A percentile compares a stretch with the other conserved stretches of the same genome.
phyloP scores from a whole-genome alignment of 2,113 vertebrate genomes.

The Nesogale talazaci region DNA sequence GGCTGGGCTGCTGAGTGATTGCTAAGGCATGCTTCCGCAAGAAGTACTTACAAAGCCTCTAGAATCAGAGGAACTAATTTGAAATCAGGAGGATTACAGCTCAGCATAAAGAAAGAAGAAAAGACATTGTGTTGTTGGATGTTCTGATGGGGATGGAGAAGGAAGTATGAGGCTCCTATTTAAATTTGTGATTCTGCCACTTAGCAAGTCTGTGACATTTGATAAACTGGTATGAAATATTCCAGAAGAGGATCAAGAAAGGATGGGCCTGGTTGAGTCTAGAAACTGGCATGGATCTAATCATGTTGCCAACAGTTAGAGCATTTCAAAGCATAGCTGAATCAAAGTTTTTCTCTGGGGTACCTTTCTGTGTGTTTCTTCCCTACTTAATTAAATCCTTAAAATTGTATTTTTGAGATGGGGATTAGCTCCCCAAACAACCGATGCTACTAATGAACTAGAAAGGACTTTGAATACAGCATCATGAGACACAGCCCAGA shows the following conservation, averaged over 20 bases:
- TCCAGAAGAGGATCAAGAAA: constrained; percentile 4
- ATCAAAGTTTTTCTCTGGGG: background rate
- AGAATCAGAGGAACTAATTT: background rate
- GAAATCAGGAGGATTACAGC: background rate
- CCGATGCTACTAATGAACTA: background rate
- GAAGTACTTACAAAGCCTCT: constrained; percentile 22
- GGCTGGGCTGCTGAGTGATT: background rate
- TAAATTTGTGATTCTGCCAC: background rate
- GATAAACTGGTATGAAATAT: background rate
- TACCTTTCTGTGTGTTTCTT: background rate
- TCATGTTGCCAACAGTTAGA: background rate
- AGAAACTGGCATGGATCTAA: background rate
- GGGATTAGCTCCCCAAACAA: background rate
- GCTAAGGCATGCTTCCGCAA: background rate
- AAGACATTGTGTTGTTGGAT: background rate
- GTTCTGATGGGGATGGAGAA: background rate
- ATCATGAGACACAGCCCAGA: background rate
- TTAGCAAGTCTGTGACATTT: too few species aligned
- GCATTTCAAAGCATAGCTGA: constrained; percentile 2
- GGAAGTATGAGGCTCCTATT: constrained; percentile 7
- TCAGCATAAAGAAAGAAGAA: background rate
- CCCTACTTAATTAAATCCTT: background rate
- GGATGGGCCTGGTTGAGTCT: background rate
- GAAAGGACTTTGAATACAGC: background rate
- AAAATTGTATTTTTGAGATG: background rate